Percentiles rank a stretch among this genome's conserved stretches.
Conservation (phyloP, 2,888 invertebrate genomes). For the Gymnoscelis rufifasciata region DNA sequence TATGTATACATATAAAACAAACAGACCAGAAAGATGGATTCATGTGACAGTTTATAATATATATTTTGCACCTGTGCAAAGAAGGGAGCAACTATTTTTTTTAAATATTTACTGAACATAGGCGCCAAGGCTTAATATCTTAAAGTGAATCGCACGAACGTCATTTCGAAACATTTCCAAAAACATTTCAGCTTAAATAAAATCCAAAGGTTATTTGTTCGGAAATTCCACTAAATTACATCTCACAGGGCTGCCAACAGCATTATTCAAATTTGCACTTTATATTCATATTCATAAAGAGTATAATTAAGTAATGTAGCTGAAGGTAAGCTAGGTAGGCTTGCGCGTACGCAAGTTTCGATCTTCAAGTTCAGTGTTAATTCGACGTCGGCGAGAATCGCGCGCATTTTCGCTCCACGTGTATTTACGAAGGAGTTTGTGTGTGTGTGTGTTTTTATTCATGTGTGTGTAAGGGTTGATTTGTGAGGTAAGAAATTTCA, state of each 20-base stretch:
- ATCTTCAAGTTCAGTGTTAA: conserved; percentile 66
- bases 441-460: conserved; percentile 34
- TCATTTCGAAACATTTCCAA: conserved; percentile 17
- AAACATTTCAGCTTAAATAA: conserved; percentile 20
- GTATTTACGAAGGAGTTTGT: conserved; percentile 32
- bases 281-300: conserved; percentile 14
- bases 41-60: too few relatives aligned
- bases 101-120: too few relatives aligned
- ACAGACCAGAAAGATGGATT: too few relatives aligned
- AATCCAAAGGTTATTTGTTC: conserved; percentile 27
- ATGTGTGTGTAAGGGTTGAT: conserved; percentile 25
- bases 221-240: conserved; percentile 41
- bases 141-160: conserved; percentile 16
- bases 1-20: too few relatives aligned
- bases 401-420: conserved; percentile 19
- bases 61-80: too few relatives aligned
- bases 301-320: conserved; percentile 14
- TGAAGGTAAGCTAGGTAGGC: conserved; percentile 46
- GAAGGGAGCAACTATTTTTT: too few relatives aligned
- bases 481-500: conserved; percentile 19
- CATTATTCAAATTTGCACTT: conserved; percentile 15
- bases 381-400: conserved; percentile 44
- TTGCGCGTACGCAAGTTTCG: conserved; percentile 44
- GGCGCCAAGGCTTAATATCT: too few relatives aligned
- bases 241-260: conserved; percentile 26